Base-by-base conservation (phyloP, 2,888 invertebrate genomes). In the Aethes cnicana region DNA sequence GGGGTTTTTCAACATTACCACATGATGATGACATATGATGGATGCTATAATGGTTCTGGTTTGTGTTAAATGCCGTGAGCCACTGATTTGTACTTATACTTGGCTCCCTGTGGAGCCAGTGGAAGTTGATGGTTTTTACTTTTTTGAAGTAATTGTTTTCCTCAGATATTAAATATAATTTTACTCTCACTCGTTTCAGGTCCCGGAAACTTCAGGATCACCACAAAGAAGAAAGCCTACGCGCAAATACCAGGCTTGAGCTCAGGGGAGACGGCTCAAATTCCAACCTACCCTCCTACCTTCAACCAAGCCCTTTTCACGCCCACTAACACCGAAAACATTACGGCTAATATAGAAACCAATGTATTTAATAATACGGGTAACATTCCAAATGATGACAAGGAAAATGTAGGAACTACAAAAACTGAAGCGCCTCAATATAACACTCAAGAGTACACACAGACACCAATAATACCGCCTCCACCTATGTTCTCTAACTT, bases 211-310 rank as follows among this genome's bases (percentile, higher is more conserved):
- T 96, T 93, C 76, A 90, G 95, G 23, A 90, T 95, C 47, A 86
- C 93, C 0, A 92, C 92, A 3, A 91, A 91, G 62, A 93, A 94
- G 72, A 93, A 94, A 66, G 84, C 91, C 3, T 96, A 96, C 76
- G 96, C 95, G 0, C 95, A 93, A 65, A 93, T 95, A 64, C 96
- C 96, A 0, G 95, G 95, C 0, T 72, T 95, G 3, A 80, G 93
- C 16, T 78, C 94, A 4, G 76, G 78, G 2, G 80, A 80, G 3
- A 57, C 68, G 2, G 53, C 43, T 14, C 57, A 57, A 8, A 56
- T 49, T 28, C 57, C 57, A 8, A 33, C 53, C 4, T 57, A 57
- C 59, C 61, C 53, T 53, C 65, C 14, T 42, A 61, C 56, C 23
- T 26, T 21, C 5, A 46, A 36, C 41, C 41, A 18, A 16, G n/a